Base-by-base conservation (phyloP, 1,140 invertebrate species). In the Theocolax elegans region DNA sequence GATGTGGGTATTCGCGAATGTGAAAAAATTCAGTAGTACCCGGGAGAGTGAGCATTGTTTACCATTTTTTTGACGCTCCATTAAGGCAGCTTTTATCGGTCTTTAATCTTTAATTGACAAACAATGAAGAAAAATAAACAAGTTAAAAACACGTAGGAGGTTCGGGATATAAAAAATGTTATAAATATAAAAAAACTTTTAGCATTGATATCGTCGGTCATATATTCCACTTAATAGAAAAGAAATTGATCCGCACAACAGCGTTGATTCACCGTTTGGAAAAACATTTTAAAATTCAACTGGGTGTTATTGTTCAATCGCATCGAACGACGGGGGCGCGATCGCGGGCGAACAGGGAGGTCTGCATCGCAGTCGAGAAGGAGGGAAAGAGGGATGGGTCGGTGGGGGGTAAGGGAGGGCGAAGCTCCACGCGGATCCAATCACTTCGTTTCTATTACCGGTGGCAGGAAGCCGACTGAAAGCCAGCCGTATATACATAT, bases 391-490 rank as follows among this genome's bases (percentile, higher is more conserved):
- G 17, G 31, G 51, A 25, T 17, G 21, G 21, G 12, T 7, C 2
- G 21, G 23, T 9, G 23, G 21, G 3, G 21, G 1, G 9, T 1
- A 4, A 9, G 21, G 2, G 17, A 1, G 12, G 15, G 2, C 12
- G 27, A 31, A 2, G 29, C 4, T 1, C 13, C 71, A 72, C 72
- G 70, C 67, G 72, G 73, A 78, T 80, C 73, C 80, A 82, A 82
- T 82, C 78, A 80, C 80, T 80, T 80, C 71, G 73, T 74, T 71
- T 71, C 74, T 73, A 80, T 82, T 81, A 80, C 75, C 73, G 70
- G 66, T 74, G 74, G 72, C 77, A 77, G 80, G 76, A 82, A 81
- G 51, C 17, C 53, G 17, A 54, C 35, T 49, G 44, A 63, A 63
- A 38, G 64, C 49, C 38, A 21, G 23, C 48, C 62, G 10, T 35